These are phyloP conservation scores for Eumacrocentrus americanus DNA, from an alignment of 2,888 invertebrate genomes.

Conservation along the genomic window DNA sequence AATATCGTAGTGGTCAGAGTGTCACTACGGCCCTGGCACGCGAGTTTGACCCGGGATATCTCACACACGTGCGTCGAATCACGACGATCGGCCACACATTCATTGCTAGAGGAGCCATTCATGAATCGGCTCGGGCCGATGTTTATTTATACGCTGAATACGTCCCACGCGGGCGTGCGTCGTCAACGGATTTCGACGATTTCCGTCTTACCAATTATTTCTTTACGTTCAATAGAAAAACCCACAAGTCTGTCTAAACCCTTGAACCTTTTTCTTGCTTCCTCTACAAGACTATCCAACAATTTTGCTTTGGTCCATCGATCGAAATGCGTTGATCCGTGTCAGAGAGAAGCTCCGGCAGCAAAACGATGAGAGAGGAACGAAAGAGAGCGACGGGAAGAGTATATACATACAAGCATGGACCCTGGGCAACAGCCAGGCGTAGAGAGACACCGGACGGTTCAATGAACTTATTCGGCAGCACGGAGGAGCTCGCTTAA, in stretches of 20 bases:
- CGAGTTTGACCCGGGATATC: conserved; percentile 14
- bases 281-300: no score
- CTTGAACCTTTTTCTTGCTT: no score
- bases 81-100: conserved; percentile 13
- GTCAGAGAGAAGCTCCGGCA: conserved; percentile 4
- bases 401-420: neutral
- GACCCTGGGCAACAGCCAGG: conserved; percentile 21
- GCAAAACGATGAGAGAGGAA: conserved; percentile 5
- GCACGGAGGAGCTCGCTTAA: conserved; percentile 12
- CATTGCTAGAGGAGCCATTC: conserved; percentile 42
- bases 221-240: no score
- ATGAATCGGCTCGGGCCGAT: conserved; percentile 47
- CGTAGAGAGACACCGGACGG: conserved; percentile 14
- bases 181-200: conserved; percentile 7
- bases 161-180: conserved; percentile 23
- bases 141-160: conserved; percentile 49
- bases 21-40: conserved; percentile 7
- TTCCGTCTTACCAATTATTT: no score
- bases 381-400: neutral
- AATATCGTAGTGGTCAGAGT: no score
- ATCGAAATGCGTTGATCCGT: conserved; percentile 3
- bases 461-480: conserved; percentile 38
- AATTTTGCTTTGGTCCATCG: neutral
- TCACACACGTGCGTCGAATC: conserved; percentile 32
- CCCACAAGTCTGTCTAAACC: no score